Evolutionary conservation across 2,113 vertebrate species (phyloP).

Genomic region (Chloroceryle aenea): DNA sequence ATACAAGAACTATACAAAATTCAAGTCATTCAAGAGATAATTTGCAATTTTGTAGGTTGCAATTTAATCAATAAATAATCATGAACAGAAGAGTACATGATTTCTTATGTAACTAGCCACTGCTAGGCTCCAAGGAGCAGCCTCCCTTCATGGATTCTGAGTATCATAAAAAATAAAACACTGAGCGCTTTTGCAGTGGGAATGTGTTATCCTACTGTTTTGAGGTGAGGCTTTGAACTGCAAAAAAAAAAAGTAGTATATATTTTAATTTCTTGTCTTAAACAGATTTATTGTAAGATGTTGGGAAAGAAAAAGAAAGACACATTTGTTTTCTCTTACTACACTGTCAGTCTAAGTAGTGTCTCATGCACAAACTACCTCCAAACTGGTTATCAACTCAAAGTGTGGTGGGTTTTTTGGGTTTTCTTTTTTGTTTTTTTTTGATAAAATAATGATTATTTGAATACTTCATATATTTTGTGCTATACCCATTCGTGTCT

Average conservation of each 20-base stretch:
- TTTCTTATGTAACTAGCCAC: neutral
- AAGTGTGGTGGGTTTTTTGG: neutral
- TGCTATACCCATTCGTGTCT: neutral
- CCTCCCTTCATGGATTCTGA: neutral
- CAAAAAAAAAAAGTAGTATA: neutral
- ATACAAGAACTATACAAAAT: neutral
- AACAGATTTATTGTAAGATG: neutral
- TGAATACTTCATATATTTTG: neutral
- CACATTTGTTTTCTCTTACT: neutral
- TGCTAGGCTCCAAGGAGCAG: neutral
- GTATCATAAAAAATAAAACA: neutral
- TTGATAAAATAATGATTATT: neutral
- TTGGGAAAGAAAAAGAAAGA: neutral
- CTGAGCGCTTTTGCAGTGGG: neutral
- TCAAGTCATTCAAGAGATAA: neutral
- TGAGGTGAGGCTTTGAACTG: neutral
- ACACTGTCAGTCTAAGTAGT: neutral
- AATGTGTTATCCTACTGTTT: neutral
- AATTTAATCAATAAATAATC: constrained; percentile 31
- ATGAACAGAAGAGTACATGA: neutral
- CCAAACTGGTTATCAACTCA: neutral
- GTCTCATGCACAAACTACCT: neutral
- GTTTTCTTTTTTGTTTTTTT: neutral
- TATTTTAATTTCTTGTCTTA: neutral
- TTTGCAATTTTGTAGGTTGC: neutral